phyloP scores from a whole-genome alignment of 2,797 vertebrate genomes.

The Myotis pilosus region DNA sequence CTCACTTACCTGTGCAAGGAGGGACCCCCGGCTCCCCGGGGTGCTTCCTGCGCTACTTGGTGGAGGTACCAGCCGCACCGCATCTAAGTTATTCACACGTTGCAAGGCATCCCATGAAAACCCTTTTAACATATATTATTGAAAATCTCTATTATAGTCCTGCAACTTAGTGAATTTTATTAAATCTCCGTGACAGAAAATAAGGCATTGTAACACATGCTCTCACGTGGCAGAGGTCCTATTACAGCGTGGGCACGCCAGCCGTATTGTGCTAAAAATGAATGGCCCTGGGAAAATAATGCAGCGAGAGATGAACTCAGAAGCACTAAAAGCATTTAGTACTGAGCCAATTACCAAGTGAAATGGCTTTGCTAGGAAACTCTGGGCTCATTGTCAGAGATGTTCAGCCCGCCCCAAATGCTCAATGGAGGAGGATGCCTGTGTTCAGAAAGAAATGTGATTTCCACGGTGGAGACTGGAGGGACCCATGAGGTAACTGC shows the following conservation, averaged over 20 bases:
- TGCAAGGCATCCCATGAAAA: conserved; percentile 79
- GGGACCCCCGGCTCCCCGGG: conserved; percentile 47
- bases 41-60: conserved; percentile 65
- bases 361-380: conserved; percentile 85
- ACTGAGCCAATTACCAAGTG: conserved; percentile 83
- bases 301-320: conserved; percentile 83
- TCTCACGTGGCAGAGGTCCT: conserved; percentile 69
- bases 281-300: conserved; percentile 84
- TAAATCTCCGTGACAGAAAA: conserved; percentile 80
- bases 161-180: conserved; percentile 79
- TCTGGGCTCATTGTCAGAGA: conserved; percentile 83
- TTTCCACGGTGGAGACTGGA: conserved; percentile 75
- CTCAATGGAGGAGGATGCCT: conserved; percentile 81
- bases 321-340: conserved; percentile 81
- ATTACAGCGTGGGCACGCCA: conserved; percentile 37
- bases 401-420: conserved; percentile 82
- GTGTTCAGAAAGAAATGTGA: conserved; percentile 80
- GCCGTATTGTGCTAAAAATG: conserved; percentile 80
- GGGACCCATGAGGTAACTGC: conserved; percentile 57
- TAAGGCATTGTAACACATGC: conserved; percentile 76
- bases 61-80: conserved; percentile 58
- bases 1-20: neutral
- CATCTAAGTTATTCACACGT: conserved; percentile 74
- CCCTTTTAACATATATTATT: conserved; percentile 81
- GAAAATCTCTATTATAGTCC: conserved; percentile 79